Percentiles rank a stretch among this genome's conserved stretches.
Evolutionary conservation across 53 echinoderm and acorn worm species (phyloP).

Genomic region (Actinopyga echinites): DNA sequence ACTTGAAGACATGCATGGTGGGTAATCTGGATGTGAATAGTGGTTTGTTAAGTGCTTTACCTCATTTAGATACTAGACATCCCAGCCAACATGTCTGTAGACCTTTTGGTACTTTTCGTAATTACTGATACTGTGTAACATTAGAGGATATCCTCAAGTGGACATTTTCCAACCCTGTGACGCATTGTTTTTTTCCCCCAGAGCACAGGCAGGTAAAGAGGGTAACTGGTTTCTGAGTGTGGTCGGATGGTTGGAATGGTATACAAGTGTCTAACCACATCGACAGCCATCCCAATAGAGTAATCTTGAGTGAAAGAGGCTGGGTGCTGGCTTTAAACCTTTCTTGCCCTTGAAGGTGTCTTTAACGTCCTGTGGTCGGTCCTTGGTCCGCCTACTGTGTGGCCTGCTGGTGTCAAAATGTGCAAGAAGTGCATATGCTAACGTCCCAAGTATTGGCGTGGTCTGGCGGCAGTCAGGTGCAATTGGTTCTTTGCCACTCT

Average conservation of each 20-base stretch:
- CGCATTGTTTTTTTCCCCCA: slow-evolving; percentile 35
- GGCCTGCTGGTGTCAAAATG: slow-evolving; percentile 36
- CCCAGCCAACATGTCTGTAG: background rate
- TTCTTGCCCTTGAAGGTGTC: slow-evolving; percentile 9
- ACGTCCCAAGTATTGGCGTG: slow-evolving; percentile 23
- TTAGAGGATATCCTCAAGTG: no score
- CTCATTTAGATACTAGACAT: background rate
- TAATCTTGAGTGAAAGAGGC: slow-evolving; percentile 23
- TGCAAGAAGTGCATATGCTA: slow-evolving; percentile 2
- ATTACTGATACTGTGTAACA: no score
- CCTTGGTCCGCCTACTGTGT: background rate
- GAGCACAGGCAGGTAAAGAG: slow-evolving; percentile 38
- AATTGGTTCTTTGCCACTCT: background rate
- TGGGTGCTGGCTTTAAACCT: slow-evolving; percentile 33
- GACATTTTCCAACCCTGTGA: slow-evolving; percentile 11
- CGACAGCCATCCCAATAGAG: background rate
- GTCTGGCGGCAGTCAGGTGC: slow-evolving; percentile 15
- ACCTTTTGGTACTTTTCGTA: no score
- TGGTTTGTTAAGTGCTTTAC: no score
- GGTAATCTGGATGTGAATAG: no score
- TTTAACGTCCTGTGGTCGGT: slow-evolving; percentile 26
- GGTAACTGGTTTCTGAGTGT: slow-evolving; percentile 32
- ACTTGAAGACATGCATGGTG: background rate
- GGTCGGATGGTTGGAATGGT: slow-evolving; percentile 36
- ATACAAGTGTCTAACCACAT: slow-evolving; percentile 16